Conservation (phyloP, 2,797 vertebrate genomes). For the Ciconia nigra region DNA sequence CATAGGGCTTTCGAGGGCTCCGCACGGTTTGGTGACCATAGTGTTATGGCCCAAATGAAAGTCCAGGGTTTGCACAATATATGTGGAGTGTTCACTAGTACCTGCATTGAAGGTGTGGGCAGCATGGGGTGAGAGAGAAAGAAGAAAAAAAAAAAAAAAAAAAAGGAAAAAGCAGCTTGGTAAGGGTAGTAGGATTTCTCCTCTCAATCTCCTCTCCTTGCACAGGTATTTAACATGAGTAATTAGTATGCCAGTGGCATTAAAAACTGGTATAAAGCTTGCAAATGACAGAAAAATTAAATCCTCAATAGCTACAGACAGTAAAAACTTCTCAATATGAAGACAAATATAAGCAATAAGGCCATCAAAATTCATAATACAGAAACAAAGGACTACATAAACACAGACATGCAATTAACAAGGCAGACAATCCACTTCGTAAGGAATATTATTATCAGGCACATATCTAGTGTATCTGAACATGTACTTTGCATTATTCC, state of each 20-base stretch:
- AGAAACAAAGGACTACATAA: neutral
- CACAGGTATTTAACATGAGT: neutral
- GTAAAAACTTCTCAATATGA: neutral
- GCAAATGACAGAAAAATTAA: neutral
- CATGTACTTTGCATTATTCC: neutral
- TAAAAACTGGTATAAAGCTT: neutral
- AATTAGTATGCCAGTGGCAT: neutral
- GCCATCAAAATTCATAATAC: neutral
- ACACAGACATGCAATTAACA: neutral
- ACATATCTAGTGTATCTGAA: neutral
- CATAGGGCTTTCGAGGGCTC: conserved; percentile 96
- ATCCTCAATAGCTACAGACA: neutral
- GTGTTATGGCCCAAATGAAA: conserved; percentile 98
- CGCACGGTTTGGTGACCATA: conserved; percentile 98
- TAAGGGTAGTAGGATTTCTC: neutral
- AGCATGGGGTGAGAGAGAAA: neutral
- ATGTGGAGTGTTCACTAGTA: conserved; percentile 93
- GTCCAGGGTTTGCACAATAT: conserved; percentile 96
- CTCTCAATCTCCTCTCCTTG: neutral
- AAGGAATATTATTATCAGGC: neutral
- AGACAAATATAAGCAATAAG: neutral
- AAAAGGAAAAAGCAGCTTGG: neutral
- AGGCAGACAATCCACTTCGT: neutral
- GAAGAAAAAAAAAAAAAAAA: neutral
- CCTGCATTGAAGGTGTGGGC: conserved; percentile 70